Percentiles rank a stretch among this genome's conserved stretches.
phyloP scores from a whole-genome alignment of 2,888 invertebrate species.

The Amphipyra berbera region DNA sequence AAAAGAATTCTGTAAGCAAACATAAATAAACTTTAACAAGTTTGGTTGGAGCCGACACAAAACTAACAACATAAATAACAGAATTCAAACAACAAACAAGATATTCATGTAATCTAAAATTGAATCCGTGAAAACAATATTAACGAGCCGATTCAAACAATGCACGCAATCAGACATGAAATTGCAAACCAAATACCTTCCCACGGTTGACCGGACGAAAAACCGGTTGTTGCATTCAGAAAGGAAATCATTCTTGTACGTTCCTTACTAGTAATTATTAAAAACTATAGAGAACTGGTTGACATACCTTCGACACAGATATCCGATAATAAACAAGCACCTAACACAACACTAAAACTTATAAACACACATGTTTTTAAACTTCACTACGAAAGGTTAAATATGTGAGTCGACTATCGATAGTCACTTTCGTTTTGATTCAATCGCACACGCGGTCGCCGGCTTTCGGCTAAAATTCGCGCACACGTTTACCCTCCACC shows the following conservation, averaged over 20 bases:
- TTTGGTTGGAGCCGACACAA: slow-evolving; percentile 9
- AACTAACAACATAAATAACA: slow-evolving; percentile 33
- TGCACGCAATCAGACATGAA: slow-evolving; percentile 61
- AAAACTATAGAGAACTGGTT: slow-evolving; percentile 68
- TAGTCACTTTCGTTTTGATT: slow-evolving; percentile 62
- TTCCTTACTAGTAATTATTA: slow-evolving; percentile 71
- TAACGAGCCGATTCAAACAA: slow-evolving; percentile 57
- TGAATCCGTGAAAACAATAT: slow-evolving; percentile 33
- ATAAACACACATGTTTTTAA: slow-evolving; percentile 75
- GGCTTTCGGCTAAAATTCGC: slow-evolving; percentile 55
- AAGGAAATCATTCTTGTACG: slow-evolving; percentile 82
- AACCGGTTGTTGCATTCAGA: slow-evolving; percentile 85
- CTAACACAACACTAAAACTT: slow-evolving; percentile 65
- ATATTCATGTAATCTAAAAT: slow-evolving; percentile 33
- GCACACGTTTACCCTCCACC: slow-evolving; percentile 46
- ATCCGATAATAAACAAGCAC: slow-evolving; percentile 61
- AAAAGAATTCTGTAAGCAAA: slow-evolving; percentile 23
- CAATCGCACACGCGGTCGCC: slow-evolving; percentile 74
- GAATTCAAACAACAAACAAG: slow-evolving; percentile 21
- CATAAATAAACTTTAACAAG: slow-evolving; percentile 17
- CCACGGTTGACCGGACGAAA: slow-evolving; percentile 85
- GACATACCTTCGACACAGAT: slow-evolving; percentile 76
- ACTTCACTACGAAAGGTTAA: slow-evolving; percentile 79
- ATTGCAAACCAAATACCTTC: slow-evolving; percentile 81
- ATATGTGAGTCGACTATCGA: slow-evolving; percentile 69